phyloP scores from a whole-genome alignment of 2,888 invertebrate species.

The Sclerodermus sp. region DNA sequence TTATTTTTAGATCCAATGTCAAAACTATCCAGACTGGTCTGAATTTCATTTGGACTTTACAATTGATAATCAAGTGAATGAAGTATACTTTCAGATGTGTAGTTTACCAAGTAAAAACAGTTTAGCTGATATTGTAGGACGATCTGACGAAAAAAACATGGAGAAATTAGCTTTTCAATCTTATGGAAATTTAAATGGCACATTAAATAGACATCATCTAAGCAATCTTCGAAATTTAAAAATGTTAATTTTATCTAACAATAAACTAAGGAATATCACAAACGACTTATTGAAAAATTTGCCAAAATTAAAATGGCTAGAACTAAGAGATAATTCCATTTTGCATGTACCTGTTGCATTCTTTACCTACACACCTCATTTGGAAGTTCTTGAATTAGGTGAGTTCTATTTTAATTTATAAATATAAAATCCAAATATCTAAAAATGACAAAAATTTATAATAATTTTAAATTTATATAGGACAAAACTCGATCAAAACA shows the following conservation, averaged over 20 bases:
- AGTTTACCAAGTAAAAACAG: too few relatives aligned
- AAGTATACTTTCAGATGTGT: slow-evolving; percentile 31
- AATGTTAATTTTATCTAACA: slow-evolving; percentile 64
- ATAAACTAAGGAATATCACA: slow-evolving; percentile 65
- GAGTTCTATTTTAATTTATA: neutral
- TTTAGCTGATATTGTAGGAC: too few relatives aligned
- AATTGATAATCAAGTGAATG: slow-evolving; percentile 4
- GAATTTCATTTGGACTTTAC: slow-evolving; percentile 24
- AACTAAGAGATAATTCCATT: slow-evolving; percentile 64
- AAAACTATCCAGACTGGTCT: slow-evolving; percentile 28
- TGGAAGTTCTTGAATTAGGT: slow-evolving; percentile 67
- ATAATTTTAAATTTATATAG: too few relatives aligned
- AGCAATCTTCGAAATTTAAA: slow-evolving; percentile 61
- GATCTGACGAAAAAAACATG: slow-evolving; percentile 4
- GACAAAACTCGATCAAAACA: slow-evolving; percentile 63
- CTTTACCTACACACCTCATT: slow-evolving; percentile 38
- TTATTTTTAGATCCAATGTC: slow-evolving; percentile 24
- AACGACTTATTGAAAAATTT: slow-evolving; percentile 66
- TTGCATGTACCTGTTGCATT: slow-evolving; percentile 15
- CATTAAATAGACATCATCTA: slow-evolving; percentile 63
- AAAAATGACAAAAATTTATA: slow-evolving; percentile 67
- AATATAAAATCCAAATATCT: too few relatives aligned
- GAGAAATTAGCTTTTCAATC: slow-evolving; percentile 28
- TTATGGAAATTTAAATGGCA: slow-evolving; percentile 10
- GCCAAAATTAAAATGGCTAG: slow-evolving; percentile 66